These are phyloP conservation scores for Dryococelus australis DNA, from an alignment of 2,888 invertebrate genomes.

Conservation along the genomic window DNA sequence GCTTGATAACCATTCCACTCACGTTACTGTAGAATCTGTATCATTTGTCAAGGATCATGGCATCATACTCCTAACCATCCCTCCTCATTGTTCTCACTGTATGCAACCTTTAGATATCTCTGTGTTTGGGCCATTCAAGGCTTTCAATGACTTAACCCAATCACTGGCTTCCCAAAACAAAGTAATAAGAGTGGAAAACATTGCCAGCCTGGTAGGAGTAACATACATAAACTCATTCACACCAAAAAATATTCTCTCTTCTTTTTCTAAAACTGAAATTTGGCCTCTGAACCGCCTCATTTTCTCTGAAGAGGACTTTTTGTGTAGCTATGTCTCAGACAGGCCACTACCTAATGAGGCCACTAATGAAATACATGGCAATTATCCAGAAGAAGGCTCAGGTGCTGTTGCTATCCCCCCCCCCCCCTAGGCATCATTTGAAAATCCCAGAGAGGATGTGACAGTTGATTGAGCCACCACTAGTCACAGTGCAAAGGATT, in stretches of 20 bases:
- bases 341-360: constrained; percentile 1
- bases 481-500: background rate
- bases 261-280: constrained; percentile 1
- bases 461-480: background rate
- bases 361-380: background rate
- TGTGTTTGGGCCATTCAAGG: background rate
- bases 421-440: background rate
- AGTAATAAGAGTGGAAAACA: background rate
- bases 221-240: constrained; percentile 1
- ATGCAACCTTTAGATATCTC: background rate
- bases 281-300: background rate
- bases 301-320: background rate
- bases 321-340: background rate
- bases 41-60: background rate
- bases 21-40: background rate
- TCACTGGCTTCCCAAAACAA: background rate
- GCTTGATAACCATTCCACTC: background rate
- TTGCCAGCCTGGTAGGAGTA: background rate
- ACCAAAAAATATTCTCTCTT: background rate
- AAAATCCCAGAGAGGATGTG: background rate
- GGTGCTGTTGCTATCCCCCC: background rate
- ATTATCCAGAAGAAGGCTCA: background rate
- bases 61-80: background rate
- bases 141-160: constrained; percentile 9
- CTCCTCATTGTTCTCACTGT: background rate